Percentiles rank a stretch among this genome's conserved stretches.
Evolutionary conservation across 2,113 vertebrate genomes (phyloP).

Genomic region (Chaenocephalus aceratus): DNA sequence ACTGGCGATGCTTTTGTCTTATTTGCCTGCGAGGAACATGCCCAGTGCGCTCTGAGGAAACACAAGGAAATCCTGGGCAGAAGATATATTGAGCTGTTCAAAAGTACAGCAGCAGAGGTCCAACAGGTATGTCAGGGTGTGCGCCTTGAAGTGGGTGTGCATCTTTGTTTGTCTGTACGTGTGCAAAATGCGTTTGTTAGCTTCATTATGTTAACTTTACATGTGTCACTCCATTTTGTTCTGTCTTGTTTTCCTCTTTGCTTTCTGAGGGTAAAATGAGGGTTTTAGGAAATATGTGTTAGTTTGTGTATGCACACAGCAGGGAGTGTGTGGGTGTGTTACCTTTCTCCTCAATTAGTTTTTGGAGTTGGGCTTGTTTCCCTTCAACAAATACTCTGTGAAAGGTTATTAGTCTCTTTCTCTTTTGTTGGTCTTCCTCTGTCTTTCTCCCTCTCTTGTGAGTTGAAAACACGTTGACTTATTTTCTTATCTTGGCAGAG

Average conservation of each 20-base stretch:
- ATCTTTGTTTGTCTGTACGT: background rate
- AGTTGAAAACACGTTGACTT: background rate
- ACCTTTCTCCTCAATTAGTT: conserved; percentile 25
- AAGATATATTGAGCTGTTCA: conserved; percentile 97
- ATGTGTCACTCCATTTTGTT: background rate
- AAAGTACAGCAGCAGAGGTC: conserved; percentile 96
- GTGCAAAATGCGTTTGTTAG: background rate
- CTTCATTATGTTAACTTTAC: background rate
- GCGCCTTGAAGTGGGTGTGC: background rate
- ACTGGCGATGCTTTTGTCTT: conserved; percentile 97
- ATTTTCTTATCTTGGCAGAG: conserved; percentile 45
- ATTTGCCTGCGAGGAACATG: conserved; percentile 95
- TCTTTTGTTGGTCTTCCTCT: background rate
- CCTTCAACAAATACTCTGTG: conserved; percentile 25
- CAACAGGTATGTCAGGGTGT: conserved; percentile 88
- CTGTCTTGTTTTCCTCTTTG: background rate
- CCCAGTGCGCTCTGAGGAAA: conserved; percentile 93
- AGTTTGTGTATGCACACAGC: conserved; percentile 19
- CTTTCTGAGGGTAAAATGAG: background rate
- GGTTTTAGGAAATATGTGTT: background rate
- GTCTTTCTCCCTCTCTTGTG: background rate
- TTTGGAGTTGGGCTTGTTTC: conserved; percentile 26
- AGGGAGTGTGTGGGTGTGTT: conserved; percentile 36
- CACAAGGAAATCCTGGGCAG: conserved; percentile 97
- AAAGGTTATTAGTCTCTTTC: conserved; percentile 19